Percentiles rank a stretch among this genome's conserved stretches.
These are phyloP conservation scores for Orthonevra nobilis DNA, from an alignment of 2,888 invertebrate species.

Conservation along the genomic window DNA sequence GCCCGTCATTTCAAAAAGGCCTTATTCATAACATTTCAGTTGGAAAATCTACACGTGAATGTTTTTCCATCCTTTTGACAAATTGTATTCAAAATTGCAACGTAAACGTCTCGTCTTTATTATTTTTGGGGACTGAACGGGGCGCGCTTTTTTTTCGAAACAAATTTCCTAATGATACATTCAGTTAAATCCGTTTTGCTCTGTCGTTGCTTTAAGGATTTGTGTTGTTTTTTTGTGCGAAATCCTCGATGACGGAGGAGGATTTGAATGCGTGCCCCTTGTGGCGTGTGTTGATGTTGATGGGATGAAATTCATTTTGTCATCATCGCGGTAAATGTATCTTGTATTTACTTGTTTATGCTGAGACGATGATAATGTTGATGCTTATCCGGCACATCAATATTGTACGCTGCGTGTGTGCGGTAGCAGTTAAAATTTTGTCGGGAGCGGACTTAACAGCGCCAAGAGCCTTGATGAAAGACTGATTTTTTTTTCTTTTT, in stretches of 20 bases:
- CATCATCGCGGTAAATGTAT: too few species aligned
- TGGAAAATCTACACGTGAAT: too few species aligned
- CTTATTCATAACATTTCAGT: too few species aligned
- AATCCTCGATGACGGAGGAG: conserved; percentile 47
- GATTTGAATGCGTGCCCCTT: conserved; percentile 9
- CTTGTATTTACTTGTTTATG: conserved; percentile 22
- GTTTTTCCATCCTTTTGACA: too few species aligned
- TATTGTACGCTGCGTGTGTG: too few species aligned
- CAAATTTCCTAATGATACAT: conserved; percentile 48
- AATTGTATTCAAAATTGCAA: conserved; percentile 33
- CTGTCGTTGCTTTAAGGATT: background rate
- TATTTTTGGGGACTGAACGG: conserved; percentile 4
- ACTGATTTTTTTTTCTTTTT: too few species aligned
- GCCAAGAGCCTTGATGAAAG: too few species aligned
- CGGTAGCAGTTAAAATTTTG: too few species aligned
- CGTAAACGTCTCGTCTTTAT: conserved; percentile 5
- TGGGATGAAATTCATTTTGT: conserved; percentile 55
- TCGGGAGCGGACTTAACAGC: conserved; percentile 29
- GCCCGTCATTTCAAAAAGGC: too few species aligned
- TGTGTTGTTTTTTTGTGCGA: conserved; percentile 1
- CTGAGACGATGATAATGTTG: conserved; percentile 24
- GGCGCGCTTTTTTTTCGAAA: conserved; percentile 23
- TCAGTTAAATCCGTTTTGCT: conserved; percentile 28
- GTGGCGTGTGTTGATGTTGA: conserved; percentile 44
- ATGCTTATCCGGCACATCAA: conserved; percentile 40